Conservation (phyloP, 2,888 invertebrate species). For the Mesorhabditis spiculigera region DNA sequence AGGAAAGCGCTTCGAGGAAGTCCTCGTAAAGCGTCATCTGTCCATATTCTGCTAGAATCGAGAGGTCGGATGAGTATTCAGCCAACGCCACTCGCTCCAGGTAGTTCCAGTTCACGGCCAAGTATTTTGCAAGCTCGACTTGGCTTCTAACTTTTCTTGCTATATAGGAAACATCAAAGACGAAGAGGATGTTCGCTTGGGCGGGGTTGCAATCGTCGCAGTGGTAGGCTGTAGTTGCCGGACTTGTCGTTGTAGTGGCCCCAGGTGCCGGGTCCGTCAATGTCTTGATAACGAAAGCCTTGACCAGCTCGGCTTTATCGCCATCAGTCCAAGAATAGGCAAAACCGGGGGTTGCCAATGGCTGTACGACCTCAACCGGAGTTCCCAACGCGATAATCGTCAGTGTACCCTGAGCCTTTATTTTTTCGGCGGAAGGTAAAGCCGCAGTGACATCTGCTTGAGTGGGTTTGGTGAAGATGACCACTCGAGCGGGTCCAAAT, state of each 20-base stretch:
- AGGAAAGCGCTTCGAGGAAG: neutral
- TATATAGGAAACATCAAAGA: neutral
- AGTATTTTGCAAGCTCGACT: neutral
- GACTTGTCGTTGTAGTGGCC: neutral
- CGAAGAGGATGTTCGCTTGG: neutral
- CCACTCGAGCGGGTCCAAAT: too few relatives aligned
- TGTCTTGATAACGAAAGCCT: too few relatives aligned
- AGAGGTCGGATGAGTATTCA: neutral
- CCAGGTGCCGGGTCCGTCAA: neutral
- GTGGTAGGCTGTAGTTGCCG: neutral
- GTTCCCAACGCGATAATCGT: too few relatives aligned
- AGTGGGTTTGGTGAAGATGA: too few relatives aligned
- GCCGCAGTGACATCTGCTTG: too few relatives aligned
- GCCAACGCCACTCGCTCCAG: neutral
- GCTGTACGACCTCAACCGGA: neutral
- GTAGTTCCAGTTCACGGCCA: neutral
- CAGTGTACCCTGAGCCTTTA: too few relatives aligned
- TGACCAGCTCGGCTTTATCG: too few relatives aligned
- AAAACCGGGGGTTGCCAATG: neutral
- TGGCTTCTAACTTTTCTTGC: neutral
- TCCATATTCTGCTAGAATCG: neutral
- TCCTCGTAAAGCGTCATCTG: neutral
- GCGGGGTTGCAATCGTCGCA: conserved; percentile 4
- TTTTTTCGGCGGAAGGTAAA: too few relatives aligned
- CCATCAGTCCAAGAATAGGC: neutral